Base-by-base conservation (phyloP, 1,140 invertebrate species). In the Micrasema minimum region DNA sequence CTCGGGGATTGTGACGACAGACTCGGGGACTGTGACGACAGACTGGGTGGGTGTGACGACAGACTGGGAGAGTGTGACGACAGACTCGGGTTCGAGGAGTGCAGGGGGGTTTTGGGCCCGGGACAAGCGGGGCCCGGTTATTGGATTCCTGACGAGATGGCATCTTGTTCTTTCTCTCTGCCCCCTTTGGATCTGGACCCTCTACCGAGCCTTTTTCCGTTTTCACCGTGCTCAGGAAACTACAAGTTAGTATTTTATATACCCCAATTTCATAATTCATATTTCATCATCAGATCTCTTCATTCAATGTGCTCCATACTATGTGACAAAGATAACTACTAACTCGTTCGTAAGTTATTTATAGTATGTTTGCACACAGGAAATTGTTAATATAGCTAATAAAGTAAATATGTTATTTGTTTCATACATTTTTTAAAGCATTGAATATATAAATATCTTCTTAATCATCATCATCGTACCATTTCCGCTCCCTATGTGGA, bases 201-300 rank as follows among this genome's bases (percentile, higher is more conserved):
- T 4, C 78, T 93, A 48, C 90, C 91, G 46, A 87, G 88, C 78
- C 79, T 93, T 11, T 91, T 91, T 77, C 89, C 88, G 5, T 90
- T 93, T 78, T 92, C 91, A 72, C 91, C 91, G 0, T 90, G 90
- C 50, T 83, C 86, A 57, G 80, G 80, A 35, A 88, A 85, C 50
- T 92, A 91, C 82, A 92, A 92, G 89, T 91, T 76, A 88, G 87
- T n/a, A n/a, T n/a, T n/a, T n/a, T n/a, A n/a, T n/a, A n/a, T n/a
- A n/a, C n/a, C n/a, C n/a, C n/a, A n/a, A n/a, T n/a, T n/a, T n/a
- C n/a, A n/a, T n/a, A n/a, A n/a, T n/a, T n/a, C n/a, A n/a, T n/a
- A n/a, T n/a, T n/a, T n/a, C n/a, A n/a, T n/a, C n/a, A n/a, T n/a
- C n/a, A n/a, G n/a, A n/a, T n/a, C n/a, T n/a, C n/a, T n/a, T n/a